Evolutionary conservation across 1,140 invertebrate genomes (phyloP).

Genomic region (Neuroterus valhalla): DNA sequence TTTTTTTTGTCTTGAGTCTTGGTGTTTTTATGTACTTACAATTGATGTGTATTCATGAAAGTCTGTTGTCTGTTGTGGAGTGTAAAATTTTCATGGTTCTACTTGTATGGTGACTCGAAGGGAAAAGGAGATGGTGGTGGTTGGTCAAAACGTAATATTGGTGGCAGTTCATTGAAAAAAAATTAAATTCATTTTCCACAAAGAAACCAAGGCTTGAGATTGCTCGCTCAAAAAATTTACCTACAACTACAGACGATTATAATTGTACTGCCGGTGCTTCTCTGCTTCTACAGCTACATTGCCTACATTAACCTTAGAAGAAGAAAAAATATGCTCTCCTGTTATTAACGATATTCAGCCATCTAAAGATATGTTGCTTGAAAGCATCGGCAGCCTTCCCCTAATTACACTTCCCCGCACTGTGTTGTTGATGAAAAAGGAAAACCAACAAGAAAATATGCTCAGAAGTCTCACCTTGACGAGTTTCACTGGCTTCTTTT

Average conservation of each 20-base stretch:
- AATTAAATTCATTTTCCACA: background rate
- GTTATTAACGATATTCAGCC: slow-evolving; percentile 30
- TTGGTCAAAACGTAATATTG: background rate
- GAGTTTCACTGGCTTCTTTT: slow-evolving; percentile 50
- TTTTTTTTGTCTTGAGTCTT: too few species aligned
- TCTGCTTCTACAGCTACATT: background rate
- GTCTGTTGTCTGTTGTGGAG: background rate
- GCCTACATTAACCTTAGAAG: background rate
- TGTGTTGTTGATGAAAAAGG: slow-evolving; percentile 39
- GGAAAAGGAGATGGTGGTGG: background rate
- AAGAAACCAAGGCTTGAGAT: background rate
- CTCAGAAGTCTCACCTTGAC: slow-evolving; percentile 40
- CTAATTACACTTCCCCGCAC: slow-evolving; percentile 40
- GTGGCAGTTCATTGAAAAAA: too few species aligned
- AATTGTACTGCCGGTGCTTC: background rate
- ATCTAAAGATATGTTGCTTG: slow-evolving; percentile 32
- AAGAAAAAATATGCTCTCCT: background rate
- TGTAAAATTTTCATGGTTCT: background rate
- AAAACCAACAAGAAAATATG: slow-evolving; percentile 35
- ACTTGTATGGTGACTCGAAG: background rate
- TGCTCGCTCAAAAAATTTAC: background rate
- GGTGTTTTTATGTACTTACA: too few species aligned
- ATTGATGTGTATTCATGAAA: background rate
- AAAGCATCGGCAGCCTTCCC: slow-evolving; percentile 40
- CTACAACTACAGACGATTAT: background rate